A percentile compares a stretch with the other conserved stretches of the same genome.
Conservation (phyloP, 2,797 vertebrate species). For the Helostoma temminkii region DNA sequence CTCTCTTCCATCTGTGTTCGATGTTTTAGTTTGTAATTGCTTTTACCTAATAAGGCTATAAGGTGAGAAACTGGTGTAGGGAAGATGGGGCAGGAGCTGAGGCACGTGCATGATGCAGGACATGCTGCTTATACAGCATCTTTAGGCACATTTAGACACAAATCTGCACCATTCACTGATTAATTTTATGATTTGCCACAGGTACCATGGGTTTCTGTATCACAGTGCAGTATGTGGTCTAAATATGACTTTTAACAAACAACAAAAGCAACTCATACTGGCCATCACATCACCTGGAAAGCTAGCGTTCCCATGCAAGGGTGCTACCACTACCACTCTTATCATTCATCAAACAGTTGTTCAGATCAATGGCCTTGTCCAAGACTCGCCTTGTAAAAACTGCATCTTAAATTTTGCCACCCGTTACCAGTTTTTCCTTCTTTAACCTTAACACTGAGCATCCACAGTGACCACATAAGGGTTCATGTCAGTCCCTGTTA, state of each 20-base stretch:
- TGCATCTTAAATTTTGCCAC: conserved; percentile 26
- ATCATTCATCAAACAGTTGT: conserved; percentile 36
- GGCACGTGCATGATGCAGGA: conserved; percentile 14
- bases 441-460: conserved; percentile 18
- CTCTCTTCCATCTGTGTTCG: conserved; percentile 42
- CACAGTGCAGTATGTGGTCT: too few relatives aligned
- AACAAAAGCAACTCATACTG: neutral
- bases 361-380: conserved; percentile 25
- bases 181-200: neutral
- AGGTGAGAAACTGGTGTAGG: conserved; percentile 58
- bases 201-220: neutral
- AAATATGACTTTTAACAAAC: too few relatives aligned
- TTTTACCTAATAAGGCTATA: conserved; percentile 27
- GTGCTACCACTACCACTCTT: conserved; percentile 5
- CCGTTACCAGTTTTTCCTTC: conserved; percentile 24
- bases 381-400: conserved; percentile 27
- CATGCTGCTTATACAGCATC: conserved; percentile 1
- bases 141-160: neutral
- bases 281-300: conserved; percentile 20
- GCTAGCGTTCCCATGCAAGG: neutral
- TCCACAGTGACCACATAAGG: conserved; percentile 2
- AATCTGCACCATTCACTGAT: conserved; percentile 5
- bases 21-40: conserved; percentile 69
- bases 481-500: conserved; percentile 26
- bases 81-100: conserved; percentile 27